Evolutionary conservation across 2,888 invertebrate species (phyloP).

Genomic region (Diarsia rubi): DNA sequence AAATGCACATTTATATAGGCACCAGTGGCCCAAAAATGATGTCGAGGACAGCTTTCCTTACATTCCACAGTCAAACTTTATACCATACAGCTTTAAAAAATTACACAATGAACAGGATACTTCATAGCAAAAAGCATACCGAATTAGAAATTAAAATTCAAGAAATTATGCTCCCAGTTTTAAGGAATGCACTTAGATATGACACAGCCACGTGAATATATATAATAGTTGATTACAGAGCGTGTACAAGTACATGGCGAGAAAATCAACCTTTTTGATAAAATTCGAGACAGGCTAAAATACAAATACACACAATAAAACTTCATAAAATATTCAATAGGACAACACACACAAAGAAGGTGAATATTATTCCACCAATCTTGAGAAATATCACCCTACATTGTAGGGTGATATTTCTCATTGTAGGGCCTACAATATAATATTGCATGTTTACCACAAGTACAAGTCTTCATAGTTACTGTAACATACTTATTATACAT

Average conservation of each 20-base stretch:
- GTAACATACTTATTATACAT: conserved; percentile 64
- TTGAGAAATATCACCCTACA: conserved; percentile 43
- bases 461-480: conserved; percentile 54
- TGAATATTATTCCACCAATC: conserved; percentile 44
- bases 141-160: conserved; percentile 81
- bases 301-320: conserved; percentile 46
- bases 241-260: conserved; percentile 43
- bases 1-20: conserved; percentile 86
- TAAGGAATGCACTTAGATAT: conserved; percentile 87
- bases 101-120: conserved; percentile 62
- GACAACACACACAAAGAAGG: conserved; percentile 48
- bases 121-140: conserved; percentile 76
- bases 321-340: conserved; percentile 47
- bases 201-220: conserved; percentile 82
- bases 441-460: conserved; percentile 50
- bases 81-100: conserved; percentile 61
- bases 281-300: conserved; percentile 42
- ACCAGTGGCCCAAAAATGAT: conserved; percentile 78
- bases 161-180: conserved; percentile 81
- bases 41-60: conserved; percentile 61
- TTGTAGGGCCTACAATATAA: too few species aligned
- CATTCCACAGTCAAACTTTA: conserved; percentile 67
- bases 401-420: too few species aligned
- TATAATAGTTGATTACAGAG: conserved; percentile 63
- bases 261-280: conserved; percentile 31